Percentiles rank a stretch among this genome's conserved stretches.
phyloP scores from a whole-genome alignment of 2,888 invertebrate genomes.

The Pherbina coryleti region DNA sequence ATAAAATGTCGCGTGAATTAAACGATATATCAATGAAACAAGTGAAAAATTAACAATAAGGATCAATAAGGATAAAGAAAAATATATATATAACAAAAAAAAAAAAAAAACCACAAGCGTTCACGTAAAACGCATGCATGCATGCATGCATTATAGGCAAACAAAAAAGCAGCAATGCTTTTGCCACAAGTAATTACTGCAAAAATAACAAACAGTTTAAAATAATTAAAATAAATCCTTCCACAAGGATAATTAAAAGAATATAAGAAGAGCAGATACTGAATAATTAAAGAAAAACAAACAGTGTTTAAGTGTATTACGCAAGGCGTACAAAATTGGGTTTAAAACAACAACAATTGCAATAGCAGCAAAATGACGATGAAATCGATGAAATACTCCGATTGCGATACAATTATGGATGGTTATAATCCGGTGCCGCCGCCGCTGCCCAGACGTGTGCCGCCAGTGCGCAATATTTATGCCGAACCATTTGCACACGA shows the following conservation, averaged over 20 bases:
- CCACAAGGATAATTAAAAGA: slow-evolving; percentile 11
- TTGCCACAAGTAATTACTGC: slow-evolving; percentile 35
- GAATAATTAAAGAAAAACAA: slow-evolving; percentile 1
- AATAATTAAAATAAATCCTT: slow-evolving; percentile 23
- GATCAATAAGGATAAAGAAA: slow-evolving; percentile 7
- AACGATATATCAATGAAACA: not conserved
- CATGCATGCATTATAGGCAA: slow-evolving; percentile 7
- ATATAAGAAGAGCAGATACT: not conserved
- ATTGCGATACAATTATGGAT: slow-evolving; percentile 71
- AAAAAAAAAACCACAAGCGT: slow-evolving; percentile 13
- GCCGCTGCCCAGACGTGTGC: slow-evolving; percentile 69
- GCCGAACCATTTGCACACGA: slow-evolving; percentile 70
- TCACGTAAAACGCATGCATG: slow-evolving; percentile 5
- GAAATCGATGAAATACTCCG: slow-evolving; percentile 71
- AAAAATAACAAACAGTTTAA: slow-evolving; percentile 18
- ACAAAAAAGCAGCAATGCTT: slow-evolving; percentile 22
- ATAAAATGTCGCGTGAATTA: slow-evolving; percentile 16
- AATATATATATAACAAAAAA: no score
- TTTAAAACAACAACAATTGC: not conserved
- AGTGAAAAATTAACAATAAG: slow-evolving; percentile 10
- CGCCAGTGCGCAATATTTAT: slow-evolving; percentile 69
- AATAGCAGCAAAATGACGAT: slow-evolving; percentile 66
- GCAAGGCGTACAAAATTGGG: not conserved
- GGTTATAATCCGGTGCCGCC: slow-evolving; percentile 70
- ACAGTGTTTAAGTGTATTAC: not conserved